A percentile compares a stretch with the other conserved stretches of the same genome.
These are phyloP conservation scores for Oreortyx pictus DNA, from an alignment of 2,797 vertebrate genomes.

Conservation along the genomic window DNA sequence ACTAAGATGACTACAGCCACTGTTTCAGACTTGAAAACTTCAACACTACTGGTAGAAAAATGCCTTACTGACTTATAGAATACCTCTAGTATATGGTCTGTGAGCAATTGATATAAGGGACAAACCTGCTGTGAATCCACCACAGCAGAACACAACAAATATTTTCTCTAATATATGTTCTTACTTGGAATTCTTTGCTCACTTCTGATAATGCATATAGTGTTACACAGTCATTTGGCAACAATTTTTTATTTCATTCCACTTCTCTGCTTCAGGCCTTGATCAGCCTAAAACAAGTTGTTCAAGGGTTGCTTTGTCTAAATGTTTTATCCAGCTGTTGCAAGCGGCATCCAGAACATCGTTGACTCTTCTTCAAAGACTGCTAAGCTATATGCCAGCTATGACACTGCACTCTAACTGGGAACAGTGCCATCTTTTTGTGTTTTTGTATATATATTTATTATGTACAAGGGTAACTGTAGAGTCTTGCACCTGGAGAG, in stretches of 20 bases:
- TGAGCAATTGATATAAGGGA: neutral
- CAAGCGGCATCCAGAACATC: rapidly evolving
- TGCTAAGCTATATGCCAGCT: neutral
- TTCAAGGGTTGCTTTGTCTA: neutral
- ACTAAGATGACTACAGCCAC: neutral
- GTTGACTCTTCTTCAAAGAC: neutral
- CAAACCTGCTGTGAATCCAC: neutral
- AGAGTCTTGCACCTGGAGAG: neutral
- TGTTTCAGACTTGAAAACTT: neutral
- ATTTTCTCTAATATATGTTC: neutral
- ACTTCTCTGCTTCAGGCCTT: neutral
- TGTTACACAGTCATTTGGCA: neutral
- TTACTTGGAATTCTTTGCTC: neutral
- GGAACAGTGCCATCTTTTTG: neutral
- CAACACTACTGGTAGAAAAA: neutral
- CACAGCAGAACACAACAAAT: neutral
- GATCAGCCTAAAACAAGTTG: neutral
- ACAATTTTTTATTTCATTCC: neutral
- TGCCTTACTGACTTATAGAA: neutral
- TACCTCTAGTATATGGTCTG: neutral
- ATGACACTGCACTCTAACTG: neutral
- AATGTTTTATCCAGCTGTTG: neutral
- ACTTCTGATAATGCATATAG: neutral
- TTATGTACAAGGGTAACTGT: neutral
- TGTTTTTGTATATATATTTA: neutral